phyloP scores from a whole-genome alignment of 2,797 vertebrate species.

The Danio aesculapii region DNA sequence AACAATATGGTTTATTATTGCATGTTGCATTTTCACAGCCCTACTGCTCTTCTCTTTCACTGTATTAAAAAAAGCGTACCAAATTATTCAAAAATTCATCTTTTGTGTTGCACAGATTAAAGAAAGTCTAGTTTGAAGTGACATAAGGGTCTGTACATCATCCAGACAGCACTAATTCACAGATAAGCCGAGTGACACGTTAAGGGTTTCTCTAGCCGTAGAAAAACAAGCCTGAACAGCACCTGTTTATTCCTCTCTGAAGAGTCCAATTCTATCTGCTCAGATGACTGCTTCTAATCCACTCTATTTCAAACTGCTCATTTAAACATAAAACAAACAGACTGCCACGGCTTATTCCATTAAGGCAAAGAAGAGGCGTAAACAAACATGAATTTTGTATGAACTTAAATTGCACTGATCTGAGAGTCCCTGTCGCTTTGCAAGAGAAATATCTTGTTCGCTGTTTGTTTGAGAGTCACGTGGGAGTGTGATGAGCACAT shows the following conservation, averaged over 20 bases:
- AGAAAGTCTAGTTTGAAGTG: neutral
- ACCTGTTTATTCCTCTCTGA: conserved; percentile 13
- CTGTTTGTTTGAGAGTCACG: conserved; percentile 9
- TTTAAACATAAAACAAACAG: conserved; percentile 26
- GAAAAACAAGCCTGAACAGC: conserved; percentile 65
- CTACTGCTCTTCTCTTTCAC: neutral
- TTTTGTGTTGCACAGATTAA: neutral
- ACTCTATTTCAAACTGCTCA: conserved; percentile 23
- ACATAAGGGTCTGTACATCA: neutral
- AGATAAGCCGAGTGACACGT: conserved; percentile 42
- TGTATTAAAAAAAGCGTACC: no score
- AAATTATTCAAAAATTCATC: neutral
- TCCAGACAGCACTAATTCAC: neutral
- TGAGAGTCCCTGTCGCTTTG: conserved; percentile 11
- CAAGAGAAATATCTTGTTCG: conserved; percentile 28
- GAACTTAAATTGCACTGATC: conserved; percentile 23
- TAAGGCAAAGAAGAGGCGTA: conserved; percentile 12
- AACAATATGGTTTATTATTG: no score
- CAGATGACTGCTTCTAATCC: conserved; percentile 31
- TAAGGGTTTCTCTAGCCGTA: conserved; percentile 39
- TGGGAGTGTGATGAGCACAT: neutral
- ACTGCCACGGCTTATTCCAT: conserved; percentile 9
- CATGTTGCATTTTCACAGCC: neutral
- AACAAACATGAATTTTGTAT: conserved; percentile 22
- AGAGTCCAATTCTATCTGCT: neutral